Base-by-base conservation (phyloP, 2,113 vertebrate species). In the Larimichthys polyactis region DNA sequence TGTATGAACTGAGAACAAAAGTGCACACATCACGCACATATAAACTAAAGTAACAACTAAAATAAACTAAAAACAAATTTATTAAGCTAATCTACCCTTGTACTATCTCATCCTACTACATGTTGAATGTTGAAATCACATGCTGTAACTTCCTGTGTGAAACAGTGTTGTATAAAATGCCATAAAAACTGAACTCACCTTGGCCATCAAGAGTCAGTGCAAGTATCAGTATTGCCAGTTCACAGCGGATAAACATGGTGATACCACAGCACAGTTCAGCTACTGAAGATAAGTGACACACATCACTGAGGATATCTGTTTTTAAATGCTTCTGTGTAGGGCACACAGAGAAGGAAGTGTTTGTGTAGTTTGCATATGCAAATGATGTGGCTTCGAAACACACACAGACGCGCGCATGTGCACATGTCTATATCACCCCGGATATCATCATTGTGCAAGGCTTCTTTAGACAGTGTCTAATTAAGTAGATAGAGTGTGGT, bases 171-270 rank as follows among this genome's bases (percentile, higher is more conserved):
- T 17, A 6, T 52, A 52, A 17, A 49, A 22, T 59, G 43, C 12
- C 3, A 9, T 17, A 54, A 55, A 64, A 75, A 75, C 2, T 22
- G 22, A n/a, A 32, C 85, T 89, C 74, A 94, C 93, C 93, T 91
- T 84, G 82, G 12, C 57, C 66, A 43, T 58, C 40, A 16, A 83
- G 57, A 27, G 11, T 55, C 36, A 93, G 78, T 0, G 63, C 52
- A 7, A 91, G 65, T 0, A 88, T n/a, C 52, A 90, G 52, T 11
- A 58, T 9, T 0, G 48, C 32, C 40, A 91, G 64, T 11, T 40
- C 16, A 8, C 65, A 65, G 44, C n/a, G 19, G 46, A 32, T 5
- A 1, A 15, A 57, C 92, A 94, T 94, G 75, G 20, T 73, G 62
- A 66, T 40, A 49, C 57, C 5, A 36, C 51, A 58, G n/a, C 48